Conservation (phyloP, 2,113 vertebrate genomes). For the Kryptolebias marmoratus region DNA sequence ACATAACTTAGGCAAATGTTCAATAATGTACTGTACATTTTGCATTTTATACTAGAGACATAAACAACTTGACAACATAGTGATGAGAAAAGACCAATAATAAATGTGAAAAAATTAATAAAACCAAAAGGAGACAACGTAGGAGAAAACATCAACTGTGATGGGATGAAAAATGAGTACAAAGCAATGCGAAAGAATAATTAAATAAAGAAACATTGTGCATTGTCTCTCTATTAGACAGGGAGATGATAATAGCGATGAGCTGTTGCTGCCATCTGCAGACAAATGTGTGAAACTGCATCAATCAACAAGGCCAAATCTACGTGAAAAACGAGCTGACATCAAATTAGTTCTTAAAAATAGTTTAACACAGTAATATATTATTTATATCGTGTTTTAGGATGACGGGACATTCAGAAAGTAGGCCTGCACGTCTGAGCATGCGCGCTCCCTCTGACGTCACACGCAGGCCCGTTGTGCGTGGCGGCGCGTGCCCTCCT, state of each 20-base stretch:
- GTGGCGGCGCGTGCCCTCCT: slow-evolving; percentile 10
- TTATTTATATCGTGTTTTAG: not conserved
- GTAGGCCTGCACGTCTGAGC: not conserved
- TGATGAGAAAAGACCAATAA: too few relatives aligned
- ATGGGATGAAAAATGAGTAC: not conserved
- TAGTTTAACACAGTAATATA: not conserved
- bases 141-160: too few relatives aligned
- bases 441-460: not conserved
- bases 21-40: too few relatives aligned
- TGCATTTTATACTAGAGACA: too few relatives aligned
- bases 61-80: too few relatives aligned
- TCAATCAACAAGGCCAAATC: not conserved
- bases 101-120: too few relatives aligned
- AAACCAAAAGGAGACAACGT: too few relatives aligned
- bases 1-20: too few relatives aligned
- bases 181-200: not conserved
- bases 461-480: not conserved
- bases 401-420: not conserved
- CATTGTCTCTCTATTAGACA: not conserved
- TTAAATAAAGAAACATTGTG: not conserved
- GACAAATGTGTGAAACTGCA: slow-evolving; percentile 27
- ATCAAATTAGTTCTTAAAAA: not conserved
- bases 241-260: not conserved
- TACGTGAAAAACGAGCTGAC: not conserved
- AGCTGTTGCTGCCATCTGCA: slow-evolving; percentile 57